phyloP scores from a whole-genome alignment of 2,888 invertebrate species.

The Thymelicus lineola region DNA sequence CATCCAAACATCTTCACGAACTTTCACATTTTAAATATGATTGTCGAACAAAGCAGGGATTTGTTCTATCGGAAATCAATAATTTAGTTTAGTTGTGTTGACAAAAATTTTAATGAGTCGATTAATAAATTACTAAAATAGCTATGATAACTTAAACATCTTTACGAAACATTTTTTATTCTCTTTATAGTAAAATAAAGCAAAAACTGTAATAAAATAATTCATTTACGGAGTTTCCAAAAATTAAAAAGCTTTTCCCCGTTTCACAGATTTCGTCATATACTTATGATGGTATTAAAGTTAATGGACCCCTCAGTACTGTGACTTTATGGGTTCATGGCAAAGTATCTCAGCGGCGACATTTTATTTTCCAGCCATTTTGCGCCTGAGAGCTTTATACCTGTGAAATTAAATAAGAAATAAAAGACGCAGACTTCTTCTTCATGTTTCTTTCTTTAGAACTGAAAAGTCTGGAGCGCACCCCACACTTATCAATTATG shows the following conservation, averaged over 20 bases:
- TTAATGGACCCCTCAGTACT: constrained; percentile 70
- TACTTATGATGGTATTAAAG: constrained; percentile 76
- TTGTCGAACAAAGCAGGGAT: no score
- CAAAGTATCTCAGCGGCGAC: constrained; percentile 60
- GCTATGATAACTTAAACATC: no score
- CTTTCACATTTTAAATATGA: no score
- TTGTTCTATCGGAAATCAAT: no score
- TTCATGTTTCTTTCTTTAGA: not conserved
- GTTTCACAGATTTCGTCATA: constrained; percentile 73
- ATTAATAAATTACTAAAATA: no score
- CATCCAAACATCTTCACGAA: no score
- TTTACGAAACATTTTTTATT: no score
- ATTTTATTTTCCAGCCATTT: constrained; percentile 65
- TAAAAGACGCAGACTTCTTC: not conserved
- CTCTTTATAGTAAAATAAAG: constrained; percentile 4
- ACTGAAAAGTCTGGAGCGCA: no score
- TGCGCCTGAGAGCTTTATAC: constrained; percentile 45
- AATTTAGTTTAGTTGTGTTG: no score
- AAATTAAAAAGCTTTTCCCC: constrained; percentile 72
- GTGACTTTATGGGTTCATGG: constrained; percentile 71
- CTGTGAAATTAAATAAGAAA: constrained; percentile 11
- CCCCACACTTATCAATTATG: no score
- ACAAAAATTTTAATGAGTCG: no score
- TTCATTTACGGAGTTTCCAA: constrained; percentile 53
- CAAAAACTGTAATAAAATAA: constrained; percentile 35